Evolutionary conservation across 1,140 invertebrate species (phyloP).

Genomic region (Diorhabda sublineata): DNA sequence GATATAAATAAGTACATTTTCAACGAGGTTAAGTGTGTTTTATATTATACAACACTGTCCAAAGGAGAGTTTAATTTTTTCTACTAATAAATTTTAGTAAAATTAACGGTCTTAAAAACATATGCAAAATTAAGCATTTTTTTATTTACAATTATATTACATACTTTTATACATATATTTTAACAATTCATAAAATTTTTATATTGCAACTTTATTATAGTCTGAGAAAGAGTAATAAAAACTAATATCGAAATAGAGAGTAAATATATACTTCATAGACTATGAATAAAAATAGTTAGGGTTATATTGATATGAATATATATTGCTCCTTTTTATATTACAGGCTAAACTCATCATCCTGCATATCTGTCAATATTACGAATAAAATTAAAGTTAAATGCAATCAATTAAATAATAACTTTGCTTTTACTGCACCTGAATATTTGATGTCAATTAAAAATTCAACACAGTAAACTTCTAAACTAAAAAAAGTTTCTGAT

Average conservation of each 20-base stretch:
- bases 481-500: no score
- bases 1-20: constrained; percentile 34
- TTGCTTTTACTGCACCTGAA: no score
- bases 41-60: constrained; percentile 19
- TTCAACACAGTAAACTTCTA: no score
- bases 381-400: no score
- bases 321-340: constrained; percentile 6
- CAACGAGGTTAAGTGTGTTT: constrained; percentile 24
- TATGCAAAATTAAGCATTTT: constrained; percentile 14
- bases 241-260: not conserved
- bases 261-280: not conserved
- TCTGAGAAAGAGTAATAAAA: not conserved
- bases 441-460: no score
- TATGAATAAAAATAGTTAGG: constrained; percentile 4
- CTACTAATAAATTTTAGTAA: not conserved
- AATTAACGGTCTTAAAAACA: constrained; percentile 9
- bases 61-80: not conserved
- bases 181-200: constrained; percentile 17
- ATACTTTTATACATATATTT: constrained; percentile 12
- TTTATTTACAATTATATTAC: constrained; percentile 18
- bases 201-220: constrained; percentile 9
- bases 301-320: constrained; percentile 10
- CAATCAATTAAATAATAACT: no score
- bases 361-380: no score
- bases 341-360: no score